Percentiles rank a stretch among this genome's conserved stretches.
Conservation (phyloP, 2,113 vertebrate species). For the Anoplopoma fimbria region DNA sequence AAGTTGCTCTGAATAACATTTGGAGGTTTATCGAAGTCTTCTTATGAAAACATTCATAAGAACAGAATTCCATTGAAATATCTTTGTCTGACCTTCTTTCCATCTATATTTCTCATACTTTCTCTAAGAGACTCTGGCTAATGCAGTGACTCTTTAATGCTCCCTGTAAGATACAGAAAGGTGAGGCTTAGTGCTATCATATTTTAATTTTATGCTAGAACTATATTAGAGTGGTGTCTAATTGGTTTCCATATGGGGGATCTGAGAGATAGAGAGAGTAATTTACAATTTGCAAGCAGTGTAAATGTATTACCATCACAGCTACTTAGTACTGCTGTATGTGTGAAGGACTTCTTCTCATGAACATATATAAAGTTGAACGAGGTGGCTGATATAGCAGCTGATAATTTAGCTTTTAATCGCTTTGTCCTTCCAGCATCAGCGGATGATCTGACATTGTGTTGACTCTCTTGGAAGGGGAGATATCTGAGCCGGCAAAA, state of each 20-base stretch:
- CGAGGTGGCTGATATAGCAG: neutral
- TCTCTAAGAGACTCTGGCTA: neutral
- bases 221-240: conserved; percentile 1
- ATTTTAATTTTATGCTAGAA: conserved; percentile 2
- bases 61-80: neutral
- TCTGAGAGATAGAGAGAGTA: neutral
- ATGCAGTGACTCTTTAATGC: neutral
- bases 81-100: neutral
- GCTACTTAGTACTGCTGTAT: neutral
- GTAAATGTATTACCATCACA: conserved; percentile 5
- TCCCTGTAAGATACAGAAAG: neutral
- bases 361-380: neutral
- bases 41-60: neutral
- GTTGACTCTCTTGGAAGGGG: conserved; percentile 9
- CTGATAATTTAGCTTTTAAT: neutral
- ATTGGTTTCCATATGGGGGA: conserved; percentile 9
- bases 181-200: conserved; percentile 3
- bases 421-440: neutral
- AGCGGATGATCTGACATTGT: conserved; percentile 10
- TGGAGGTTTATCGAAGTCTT: neutral
- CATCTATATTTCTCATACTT: neutral
- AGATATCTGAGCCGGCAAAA: conserved; percentile 25
- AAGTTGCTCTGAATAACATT: neutral
- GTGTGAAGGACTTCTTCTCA: neutral
- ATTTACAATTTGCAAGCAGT: conserved; percentile 12